Base-by-base conservation (phyloP, 2,888 invertebrate species). In the Plagodis dolabraria region DNA sequence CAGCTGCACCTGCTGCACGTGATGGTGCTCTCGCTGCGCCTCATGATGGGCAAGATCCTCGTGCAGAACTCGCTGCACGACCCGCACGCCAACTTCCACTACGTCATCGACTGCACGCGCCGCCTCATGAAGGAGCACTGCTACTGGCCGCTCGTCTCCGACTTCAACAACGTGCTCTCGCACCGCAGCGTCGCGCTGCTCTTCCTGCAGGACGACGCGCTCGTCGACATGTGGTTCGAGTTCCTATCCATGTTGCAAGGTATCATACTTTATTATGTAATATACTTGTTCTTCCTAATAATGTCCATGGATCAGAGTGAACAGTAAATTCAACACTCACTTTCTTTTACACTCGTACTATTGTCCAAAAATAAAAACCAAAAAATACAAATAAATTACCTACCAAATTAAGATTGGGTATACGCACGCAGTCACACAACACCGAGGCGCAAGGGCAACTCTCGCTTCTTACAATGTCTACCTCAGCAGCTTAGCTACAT, bases 91-190 rank as follows among this genome's bases (percentile, higher is more conserved):
- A 98, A 98, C 83, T 96, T 95, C 76, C 98, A 98, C 85, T 95
- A 95, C 76, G 98, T 99, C 33, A 98, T 99, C 50, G 98, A 99
- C 83, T 99, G 99, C 83, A 96, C 96, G 10, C 94, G 96, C 68
- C 94, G 96, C 61, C 97, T 98, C 33, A 98, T 99, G 98, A 98
- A 98, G 89, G 98, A 99, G 80, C 99, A 99, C 85, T 98, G 98
- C 88, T 99, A 99, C 86, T 99, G 99, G 99, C 99, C 99, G 0
- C 93, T 99, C 7, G 98, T 99, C 40, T 98, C 98, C 0, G 99
- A 99, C 90, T 95, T 99, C 72, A 99, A 99, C 82, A 99, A 99
- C 85, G 97, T 99, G 53, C 93, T 99, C 11, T 98, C 98, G 0
- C 99, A 99, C 82, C 95, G 96, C 77, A 97, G 97, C 11, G 98